Conservation (phyloP, 2,113 vertebrate species). For the Crotophaga sulcirostris region DNA sequence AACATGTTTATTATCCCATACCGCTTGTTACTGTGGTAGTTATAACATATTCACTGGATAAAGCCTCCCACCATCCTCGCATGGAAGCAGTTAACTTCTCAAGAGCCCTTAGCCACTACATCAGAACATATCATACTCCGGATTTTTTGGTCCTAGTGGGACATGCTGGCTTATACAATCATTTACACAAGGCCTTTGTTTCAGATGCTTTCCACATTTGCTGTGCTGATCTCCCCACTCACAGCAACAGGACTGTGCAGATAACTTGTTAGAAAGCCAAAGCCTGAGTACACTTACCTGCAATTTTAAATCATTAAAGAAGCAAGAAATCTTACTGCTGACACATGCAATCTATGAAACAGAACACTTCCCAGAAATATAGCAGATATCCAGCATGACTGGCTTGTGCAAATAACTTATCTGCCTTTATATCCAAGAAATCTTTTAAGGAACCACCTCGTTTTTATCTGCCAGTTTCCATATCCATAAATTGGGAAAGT, state of each 20-base stretch:
- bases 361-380: background rate
- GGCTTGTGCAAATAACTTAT: background rate
- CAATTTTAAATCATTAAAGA: background rate
- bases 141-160: background rate
- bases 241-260: fast-evolving
- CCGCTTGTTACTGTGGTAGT: background rate
- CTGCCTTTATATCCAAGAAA: background rate
- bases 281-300: background rate
- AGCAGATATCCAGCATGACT: background rate
- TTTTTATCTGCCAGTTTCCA: background rate
- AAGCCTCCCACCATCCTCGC: background rate
- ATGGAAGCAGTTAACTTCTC: background rate
- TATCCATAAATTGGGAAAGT: background rate
- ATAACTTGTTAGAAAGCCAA: background rate
- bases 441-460: background rate
- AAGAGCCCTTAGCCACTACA: background rate
- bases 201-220: background rate
- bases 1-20: background rate
- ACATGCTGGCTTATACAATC: background rate
- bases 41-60: background rate
- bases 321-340: background rate
- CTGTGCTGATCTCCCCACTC: background rate
- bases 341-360: background rate
- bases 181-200: background rate
- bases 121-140: background rate